Evolutionary conservation across 1,140 invertebrate genomes (phyloP).

Genomic region (Temnothorax nylanderi): DNA sequence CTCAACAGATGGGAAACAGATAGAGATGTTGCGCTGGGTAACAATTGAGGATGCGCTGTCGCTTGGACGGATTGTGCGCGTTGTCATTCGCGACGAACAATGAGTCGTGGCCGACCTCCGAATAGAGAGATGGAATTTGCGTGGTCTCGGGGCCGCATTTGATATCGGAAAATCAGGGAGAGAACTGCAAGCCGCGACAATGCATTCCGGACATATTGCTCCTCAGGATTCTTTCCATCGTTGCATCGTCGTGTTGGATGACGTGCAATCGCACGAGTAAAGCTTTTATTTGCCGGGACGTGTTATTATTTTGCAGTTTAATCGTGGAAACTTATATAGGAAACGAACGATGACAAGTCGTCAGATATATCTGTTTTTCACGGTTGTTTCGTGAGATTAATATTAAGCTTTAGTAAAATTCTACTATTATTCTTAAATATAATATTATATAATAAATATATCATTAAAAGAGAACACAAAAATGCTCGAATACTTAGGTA

Average conservation of each 20-base stretch:
- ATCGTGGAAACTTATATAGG: constrained; percentile 24
- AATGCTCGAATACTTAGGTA: background rate
- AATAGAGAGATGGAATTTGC: constrained; percentile 55
- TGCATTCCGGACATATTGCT: constrained; percentile 47
- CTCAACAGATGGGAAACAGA: constrained; percentile 60
- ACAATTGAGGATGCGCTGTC: constrained; percentile 45
- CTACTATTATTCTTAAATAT: background rate
- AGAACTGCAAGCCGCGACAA: constrained; percentile 21
- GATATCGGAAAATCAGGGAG: constrained; percentile 57
- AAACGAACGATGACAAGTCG: background rate
- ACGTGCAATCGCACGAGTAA: constrained; percentile 20
- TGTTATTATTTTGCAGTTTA: constrained; percentile 47
- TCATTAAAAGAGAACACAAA: background rate
- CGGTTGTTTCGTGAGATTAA: background rate
- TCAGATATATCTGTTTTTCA: background rate
- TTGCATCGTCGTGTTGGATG: constrained; percentile 10
- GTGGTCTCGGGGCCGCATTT: constrained; percentile 45
- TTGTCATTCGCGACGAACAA: constrained; percentile 57
- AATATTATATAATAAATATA: background rate
- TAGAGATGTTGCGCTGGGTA: constrained; percentile 40
- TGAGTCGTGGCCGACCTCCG: constrained; percentile 45
- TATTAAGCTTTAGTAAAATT: background rate
- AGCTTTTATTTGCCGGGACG: constrained; percentile 10
- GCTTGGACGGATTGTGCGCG: constrained; percentile 45
- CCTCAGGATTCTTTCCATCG: constrained; percentile 37